These are phyloP conservation scores for Anableps anableps DNA, from an alignment of 2,797 vertebrate genomes.

Conservation along the genomic window DNA sequence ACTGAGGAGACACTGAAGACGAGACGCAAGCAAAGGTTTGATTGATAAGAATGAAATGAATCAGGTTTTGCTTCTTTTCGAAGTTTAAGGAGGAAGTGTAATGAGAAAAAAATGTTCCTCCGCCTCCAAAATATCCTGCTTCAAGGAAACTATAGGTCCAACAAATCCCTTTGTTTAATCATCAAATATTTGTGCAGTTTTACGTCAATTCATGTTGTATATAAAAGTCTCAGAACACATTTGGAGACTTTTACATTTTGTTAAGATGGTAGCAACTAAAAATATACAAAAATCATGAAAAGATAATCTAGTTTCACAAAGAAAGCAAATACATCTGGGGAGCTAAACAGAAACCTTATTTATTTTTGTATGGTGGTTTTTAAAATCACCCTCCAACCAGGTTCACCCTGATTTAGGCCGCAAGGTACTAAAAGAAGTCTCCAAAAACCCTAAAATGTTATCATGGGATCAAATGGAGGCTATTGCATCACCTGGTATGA, in stretches of 20 bases:
- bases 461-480: not conserved
- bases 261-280: not conserved
- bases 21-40: no score
- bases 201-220: no score
- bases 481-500: not conserved
- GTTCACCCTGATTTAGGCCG: not conserved
- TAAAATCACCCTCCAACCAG: not conserved
- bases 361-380: not conserved
- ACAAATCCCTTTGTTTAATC: not conserved
- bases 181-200: not conserved
- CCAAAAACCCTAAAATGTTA: not conserved
- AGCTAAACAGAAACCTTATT: no score
- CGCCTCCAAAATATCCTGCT: not conserved
- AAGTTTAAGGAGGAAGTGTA: not conserved
- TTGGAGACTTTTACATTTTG: no score
- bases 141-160: not conserved
- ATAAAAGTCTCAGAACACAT: not conserved
- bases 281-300: not conserved
- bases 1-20: not conserved
- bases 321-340: not conserved
- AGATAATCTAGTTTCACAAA: not conserved
- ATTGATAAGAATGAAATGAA: conserved; percentile 22
- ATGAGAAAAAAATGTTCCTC: no score
- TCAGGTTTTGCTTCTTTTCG: conserved; percentile 36
- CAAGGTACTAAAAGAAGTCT: not conserved